These are phyloP conservation scores for Lasioglossum baleicum DNA, from an alignment of 1,140 invertebrate genomes.

Conservation along the genomic window DNA sequence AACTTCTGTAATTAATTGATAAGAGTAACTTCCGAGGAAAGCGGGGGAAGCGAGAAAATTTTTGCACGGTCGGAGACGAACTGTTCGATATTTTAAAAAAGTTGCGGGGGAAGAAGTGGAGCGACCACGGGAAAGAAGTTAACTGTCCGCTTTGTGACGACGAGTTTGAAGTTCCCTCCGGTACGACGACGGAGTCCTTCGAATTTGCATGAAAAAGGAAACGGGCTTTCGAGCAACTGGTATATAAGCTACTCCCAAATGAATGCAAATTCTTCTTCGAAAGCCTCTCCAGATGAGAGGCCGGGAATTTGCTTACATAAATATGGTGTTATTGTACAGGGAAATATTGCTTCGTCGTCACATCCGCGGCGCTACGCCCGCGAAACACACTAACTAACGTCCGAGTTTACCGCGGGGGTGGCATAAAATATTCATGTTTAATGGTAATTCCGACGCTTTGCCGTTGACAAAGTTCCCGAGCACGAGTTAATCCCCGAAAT, in stretches of 20 bases:
- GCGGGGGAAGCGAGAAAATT: neutral
- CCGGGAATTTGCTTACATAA: constrained; percentile 68
- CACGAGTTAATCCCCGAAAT: constrained; percentile 30
- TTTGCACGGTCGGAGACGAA: neutral
- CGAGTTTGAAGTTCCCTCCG: constrained; percentile 38
- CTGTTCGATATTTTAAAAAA: constrained; percentile 35
- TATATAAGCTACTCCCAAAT: constrained; percentile 69
- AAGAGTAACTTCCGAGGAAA: neutral
- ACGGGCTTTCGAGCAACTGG: constrained; percentile 62
- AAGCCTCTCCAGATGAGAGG: constrained; percentile 56
- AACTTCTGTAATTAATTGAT: neutral
- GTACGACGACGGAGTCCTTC: constrained; percentile 50
- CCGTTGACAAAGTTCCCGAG: constrained; percentile 23
- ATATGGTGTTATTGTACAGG: constrained; percentile 62
- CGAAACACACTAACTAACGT: constrained; percentile 44
- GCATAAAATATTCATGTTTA: constrained; percentile 56
- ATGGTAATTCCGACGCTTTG: constrained; percentile 37
- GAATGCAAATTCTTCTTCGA: constrained; percentile 70
- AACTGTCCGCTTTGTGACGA: constrained; percentile 51
- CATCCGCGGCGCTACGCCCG: constrained; percentile 20
- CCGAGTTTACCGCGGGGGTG: constrained; percentile 28
- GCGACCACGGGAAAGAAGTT: constrained; percentile 44
- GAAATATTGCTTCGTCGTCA: constrained; percentile 57
- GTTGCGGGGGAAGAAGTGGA: constrained; percentile 24
- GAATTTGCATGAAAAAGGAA: constrained; percentile 70